These are phyloP conservation scores for Muscicapa comitata DNA, from an alignment of 2,797 vertebrate genomes.

Conservation along the genomic window DNA sequence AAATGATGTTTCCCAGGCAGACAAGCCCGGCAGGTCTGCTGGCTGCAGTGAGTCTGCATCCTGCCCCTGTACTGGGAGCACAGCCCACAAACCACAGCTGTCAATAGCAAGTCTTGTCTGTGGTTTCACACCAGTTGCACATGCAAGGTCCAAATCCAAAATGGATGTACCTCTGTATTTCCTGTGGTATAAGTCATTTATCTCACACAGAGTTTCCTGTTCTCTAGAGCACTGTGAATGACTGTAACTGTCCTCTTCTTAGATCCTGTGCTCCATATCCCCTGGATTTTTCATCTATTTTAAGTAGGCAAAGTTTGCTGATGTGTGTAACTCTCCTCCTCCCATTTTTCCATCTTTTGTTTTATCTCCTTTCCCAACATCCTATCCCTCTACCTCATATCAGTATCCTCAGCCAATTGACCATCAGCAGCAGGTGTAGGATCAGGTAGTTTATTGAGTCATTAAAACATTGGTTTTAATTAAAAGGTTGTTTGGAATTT, in stretches of 20 bases:
- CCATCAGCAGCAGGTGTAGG: not conserved
- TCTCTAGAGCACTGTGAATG: not conserved
- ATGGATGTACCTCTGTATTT: not conserved
- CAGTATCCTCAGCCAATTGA: not conserved
- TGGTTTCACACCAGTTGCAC: slow-evolving; percentile 25
- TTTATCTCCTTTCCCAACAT: not conserved
- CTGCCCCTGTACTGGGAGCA: not conserved
- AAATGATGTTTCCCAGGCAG: not conserved
- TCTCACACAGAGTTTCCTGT: not conserved
- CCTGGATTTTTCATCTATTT: not conserved
- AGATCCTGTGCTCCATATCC: not conserved
- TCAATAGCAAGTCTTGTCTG: not conserved
- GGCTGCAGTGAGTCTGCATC: slow-evolving; percentile 21
- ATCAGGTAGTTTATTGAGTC: not conserved
- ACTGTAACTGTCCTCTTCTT: not conserved
- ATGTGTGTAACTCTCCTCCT: not conserved
- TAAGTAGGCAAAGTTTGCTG: not conserved
- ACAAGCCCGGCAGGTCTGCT: not conserved
- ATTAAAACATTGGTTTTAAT: not conserved
- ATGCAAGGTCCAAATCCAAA: not conserved
- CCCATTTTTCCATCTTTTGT: not conserved
- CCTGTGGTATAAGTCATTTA: not conserved
- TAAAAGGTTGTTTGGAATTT: not conserved
- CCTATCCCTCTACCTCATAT: not conserved
- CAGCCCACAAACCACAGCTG: slow-evolving; percentile 4